Percentiles rank a stretch among this genome's conserved stretches.
Conservation (phyloP, 2,888 invertebrate genomes). For the Synanthedon andrenaeformis region DNA sequence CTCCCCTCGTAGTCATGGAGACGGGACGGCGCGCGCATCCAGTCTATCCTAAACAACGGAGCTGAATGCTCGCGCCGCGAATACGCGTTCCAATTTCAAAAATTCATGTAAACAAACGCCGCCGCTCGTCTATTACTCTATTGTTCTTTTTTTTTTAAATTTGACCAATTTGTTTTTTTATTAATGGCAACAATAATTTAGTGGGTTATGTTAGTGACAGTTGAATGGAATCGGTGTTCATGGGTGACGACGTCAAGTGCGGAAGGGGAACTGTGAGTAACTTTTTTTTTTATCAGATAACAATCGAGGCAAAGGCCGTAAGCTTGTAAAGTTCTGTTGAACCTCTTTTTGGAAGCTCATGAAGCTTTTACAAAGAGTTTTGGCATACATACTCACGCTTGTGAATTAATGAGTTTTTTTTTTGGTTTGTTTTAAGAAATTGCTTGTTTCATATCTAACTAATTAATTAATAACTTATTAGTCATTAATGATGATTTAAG, state of each 20-base stretch:
- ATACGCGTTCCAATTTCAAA: background rate
- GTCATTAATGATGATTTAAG: too few species aligned
- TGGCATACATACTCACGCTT: background rate
- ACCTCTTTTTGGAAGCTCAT: background rate
- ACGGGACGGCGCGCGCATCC: conserved; percentile 61
- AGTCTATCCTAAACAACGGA: conserved; percentile 34
- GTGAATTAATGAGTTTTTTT: too few species aligned
- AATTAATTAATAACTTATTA: too few species aligned
- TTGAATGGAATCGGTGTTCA: conserved; percentile 13
- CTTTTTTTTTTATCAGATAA: conserved; percentile 3
- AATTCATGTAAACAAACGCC: background rate
- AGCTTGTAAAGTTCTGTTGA: background rate
- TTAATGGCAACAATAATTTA: background rate
- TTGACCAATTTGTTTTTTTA: background rate
- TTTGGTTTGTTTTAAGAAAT: too few species aligned
- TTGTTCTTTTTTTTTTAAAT: background rate
- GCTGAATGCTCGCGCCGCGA: conserved; percentile 33
- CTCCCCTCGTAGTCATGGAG: conserved; percentile 40
- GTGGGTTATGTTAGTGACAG: conserved; percentile 23
- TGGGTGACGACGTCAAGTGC: conserved; percentile 48
- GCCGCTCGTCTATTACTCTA: background rate
- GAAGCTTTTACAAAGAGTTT: background rate
- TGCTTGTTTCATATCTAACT: too few species aligned
- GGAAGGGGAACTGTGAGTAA: conserved; percentile 46
- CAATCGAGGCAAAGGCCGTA: background rate